A percentile compares a stretch with the other conserved stretches of the same genome.
Evolutionary conservation across 1,140 invertebrate species (phyloP).

Genomic region (Drosophila pruinosa): DNA sequence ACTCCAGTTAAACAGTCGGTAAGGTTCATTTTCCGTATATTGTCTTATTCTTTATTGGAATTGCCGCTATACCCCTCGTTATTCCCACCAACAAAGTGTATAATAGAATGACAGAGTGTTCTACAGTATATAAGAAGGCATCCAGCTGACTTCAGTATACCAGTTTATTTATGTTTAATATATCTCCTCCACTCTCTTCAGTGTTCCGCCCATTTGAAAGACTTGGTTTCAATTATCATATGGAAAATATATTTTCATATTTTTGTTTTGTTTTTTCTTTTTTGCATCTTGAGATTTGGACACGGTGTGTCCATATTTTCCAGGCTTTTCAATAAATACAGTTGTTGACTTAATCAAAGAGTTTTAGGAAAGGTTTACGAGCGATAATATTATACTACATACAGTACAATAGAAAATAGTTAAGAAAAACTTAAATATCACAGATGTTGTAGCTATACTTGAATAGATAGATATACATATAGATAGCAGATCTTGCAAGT

Average conservation of each 20-base stretch:
- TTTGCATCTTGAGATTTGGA: slow-evolving; percentile 21
- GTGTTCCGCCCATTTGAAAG: background rate
- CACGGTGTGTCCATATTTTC: slow-evolving; percentile 12
- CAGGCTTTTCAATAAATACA: slow-evolving; percentile 59
- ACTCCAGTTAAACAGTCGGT: background rate
- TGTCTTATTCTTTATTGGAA: background rate
- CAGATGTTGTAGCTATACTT: slow-evolving; percentile 61
- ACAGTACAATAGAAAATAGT: slow-evolving; percentile 71
- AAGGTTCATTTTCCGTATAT: background rate
- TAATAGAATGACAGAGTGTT: too few relatives aligned
- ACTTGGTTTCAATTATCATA: slow-evolving; percentile 24
- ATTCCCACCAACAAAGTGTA: too few relatives aligned
- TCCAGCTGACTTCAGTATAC: too few relatives aligned
- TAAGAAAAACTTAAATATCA: slow-evolving; percentile 80
- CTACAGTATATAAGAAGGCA: too few relatives aligned
- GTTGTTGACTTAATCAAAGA: slow-evolving; percentile 11
- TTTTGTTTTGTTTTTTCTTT: background rate
- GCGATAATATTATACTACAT: slow-evolving; percentile 38
- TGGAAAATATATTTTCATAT: slow-evolving; percentile 42
- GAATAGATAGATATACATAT: slow-evolving; percentile 19
- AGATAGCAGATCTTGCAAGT: slow-evolving; percentile 26
- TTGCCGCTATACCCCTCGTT: too few relatives aligned
- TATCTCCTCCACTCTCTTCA: background rate
- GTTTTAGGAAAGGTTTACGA: slow-evolving; percentile 19
- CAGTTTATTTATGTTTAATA: too few relatives aligned